Conservation (phyloP, 2,888 invertebrate genomes). For the Nomada fucata region DNA sequence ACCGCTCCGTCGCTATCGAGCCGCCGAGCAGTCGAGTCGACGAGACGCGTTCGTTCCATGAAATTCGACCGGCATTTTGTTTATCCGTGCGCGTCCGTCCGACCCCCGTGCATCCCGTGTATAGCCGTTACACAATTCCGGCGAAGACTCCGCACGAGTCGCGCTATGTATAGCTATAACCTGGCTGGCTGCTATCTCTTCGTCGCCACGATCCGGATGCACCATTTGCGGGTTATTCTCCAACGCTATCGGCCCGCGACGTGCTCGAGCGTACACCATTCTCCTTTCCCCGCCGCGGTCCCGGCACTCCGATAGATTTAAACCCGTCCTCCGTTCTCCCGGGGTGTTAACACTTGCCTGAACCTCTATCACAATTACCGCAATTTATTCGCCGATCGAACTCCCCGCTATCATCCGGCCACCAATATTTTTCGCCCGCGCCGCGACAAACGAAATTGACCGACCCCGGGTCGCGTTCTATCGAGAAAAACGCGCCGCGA, state of each 20-base stretch:
- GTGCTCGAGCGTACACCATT: conserved; percentile 54
- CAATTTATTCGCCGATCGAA: conserved; percentile 38
- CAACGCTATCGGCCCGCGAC: conserved; percentile 62
- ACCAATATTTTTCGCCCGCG: background rate
- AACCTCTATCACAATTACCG: conserved; percentile 51
- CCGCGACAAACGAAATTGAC: no score
- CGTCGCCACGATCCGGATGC: conserved; percentile 61
- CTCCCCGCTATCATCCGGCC: conserved; percentile 7
- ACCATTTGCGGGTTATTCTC: conserved; percentile 69
- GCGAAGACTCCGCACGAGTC: background rate
- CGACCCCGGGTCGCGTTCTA: background rate
- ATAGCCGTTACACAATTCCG: conserved; percentile 2
- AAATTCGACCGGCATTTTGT: conserved; percentile 40
- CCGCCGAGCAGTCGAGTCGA: background rate
- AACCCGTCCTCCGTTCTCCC: background rate
- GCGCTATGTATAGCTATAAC: background rate
- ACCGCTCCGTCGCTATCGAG: background rate
- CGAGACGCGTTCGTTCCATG: background rate
- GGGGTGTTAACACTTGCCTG: background rate
- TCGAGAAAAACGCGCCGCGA: background rate
- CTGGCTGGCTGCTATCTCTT: conserved; percentile 55
- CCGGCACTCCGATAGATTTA: conserved; percentile 15
- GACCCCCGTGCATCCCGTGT: background rate
- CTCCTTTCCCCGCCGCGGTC: conserved; percentile 27
- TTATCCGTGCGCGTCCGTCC: conserved; percentile 29